Conservation (phyloP, 2,797 vertebrate species). For the Spinus olivaceus region DNA sequence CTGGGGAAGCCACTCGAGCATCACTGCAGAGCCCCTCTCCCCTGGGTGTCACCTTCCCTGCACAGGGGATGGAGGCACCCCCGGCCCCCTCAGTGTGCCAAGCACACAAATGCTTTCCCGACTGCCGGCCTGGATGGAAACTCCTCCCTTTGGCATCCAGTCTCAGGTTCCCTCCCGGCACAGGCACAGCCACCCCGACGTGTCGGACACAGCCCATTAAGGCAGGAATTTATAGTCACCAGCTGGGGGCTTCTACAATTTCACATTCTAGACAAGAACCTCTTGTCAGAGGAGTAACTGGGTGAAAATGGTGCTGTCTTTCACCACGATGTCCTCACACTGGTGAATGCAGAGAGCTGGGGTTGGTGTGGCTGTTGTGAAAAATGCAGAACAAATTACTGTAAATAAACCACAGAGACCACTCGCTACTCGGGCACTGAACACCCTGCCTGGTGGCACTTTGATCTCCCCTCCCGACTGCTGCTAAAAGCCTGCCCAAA, state of each 20-base stretch:
- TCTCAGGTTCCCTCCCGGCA: neutral
- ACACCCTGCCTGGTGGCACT: neutral
- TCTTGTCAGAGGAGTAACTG: slow-evolving; percentile 12
- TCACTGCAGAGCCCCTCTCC: neutral
- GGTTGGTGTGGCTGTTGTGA: neutral
- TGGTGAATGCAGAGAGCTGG: neutral
- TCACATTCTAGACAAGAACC: slow-evolving; percentile 1
- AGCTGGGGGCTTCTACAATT: slow-evolving; percentile 34
- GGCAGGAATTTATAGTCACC: slow-evolving; percentile 25
- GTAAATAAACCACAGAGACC: neutral
- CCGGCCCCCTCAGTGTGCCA: fast-evolving
- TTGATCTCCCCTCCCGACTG: neutral
- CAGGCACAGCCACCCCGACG: neutral
- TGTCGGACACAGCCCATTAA: slow-evolving; percentile 10
- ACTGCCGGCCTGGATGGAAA: neutral
- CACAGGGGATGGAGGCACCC: neutral
- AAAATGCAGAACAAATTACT: neutral
- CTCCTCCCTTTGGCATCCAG: neutral
- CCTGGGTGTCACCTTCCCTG: fast-evolving
- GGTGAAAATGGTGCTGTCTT: neutral
- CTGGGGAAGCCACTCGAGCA: neutral
- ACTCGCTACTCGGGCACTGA: fast-evolving
- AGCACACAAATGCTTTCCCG: neutral
- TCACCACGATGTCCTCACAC: neutral
- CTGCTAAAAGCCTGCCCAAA: neutral